Base-by-base conservation (phyloP, 1,140 invertebrate genomes). In the Rhagoletis zephyria region DNA sequence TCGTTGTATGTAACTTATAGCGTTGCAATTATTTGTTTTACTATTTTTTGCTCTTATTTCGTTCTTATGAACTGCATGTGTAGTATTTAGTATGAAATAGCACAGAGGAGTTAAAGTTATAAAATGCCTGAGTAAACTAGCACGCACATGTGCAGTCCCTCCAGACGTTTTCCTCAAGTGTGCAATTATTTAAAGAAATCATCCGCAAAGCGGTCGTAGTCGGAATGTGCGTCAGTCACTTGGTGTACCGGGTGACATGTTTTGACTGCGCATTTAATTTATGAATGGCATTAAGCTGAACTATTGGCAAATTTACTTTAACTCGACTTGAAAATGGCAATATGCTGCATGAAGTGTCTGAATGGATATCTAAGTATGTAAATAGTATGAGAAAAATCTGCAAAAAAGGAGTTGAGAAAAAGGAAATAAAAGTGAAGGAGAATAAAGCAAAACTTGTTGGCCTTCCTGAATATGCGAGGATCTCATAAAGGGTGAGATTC, bases 101-200 rank as follows among this genome's bases (percentile, higher is more conserved):
- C 30, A 30, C 6, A 42, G 40, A 14, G 4, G 42, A 74, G 67
- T 16, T 74, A 48, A 48, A 45, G 40, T 5, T 56, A 74, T 48
- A 59, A n/a, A 40, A 59, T 40, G 30, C 59, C 3, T 6, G 51
- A 30, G 45, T 74, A 14, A 48, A 74, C 45, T 45, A 45, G 42
- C 42, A 65, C 64, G 30, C 30, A 40, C 19, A 67, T 67, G 65
- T 67, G 30, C 2, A 67, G 65, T 19, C 65, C 45, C 45, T 1
- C 45, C 59, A 42, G 7, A 4, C 3, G 60, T 61, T 86, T 86
- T 42, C 64, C 56, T 86, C 85, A 48, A 67, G 86, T 67, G 86
- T 67, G 45, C 64, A 87, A 67, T 64, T 87, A 87, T 67, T 87
- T 87, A 87, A 87, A 67, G 86, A 87, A 87, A 87, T 87, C 67